phyloP scores from a whole-genome alignment of 2,888 invertebrate genomes.

The Luperina nickerlii region DNA sequence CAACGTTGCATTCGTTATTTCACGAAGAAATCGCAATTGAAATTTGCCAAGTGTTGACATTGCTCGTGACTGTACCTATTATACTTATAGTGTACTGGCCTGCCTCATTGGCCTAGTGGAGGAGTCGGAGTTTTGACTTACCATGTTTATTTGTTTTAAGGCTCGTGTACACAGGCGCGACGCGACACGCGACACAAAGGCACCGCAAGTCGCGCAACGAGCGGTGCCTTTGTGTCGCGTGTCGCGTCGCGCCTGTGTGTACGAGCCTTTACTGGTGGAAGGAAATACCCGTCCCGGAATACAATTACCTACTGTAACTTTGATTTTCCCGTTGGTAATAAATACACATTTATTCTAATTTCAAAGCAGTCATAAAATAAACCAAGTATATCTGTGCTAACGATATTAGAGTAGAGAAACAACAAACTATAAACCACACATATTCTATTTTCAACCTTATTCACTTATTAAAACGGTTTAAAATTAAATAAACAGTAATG shows the following conservation, averaged over 20 bases:
- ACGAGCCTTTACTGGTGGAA: neutral
- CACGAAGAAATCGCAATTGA: no score
- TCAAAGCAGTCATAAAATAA: constrained; percentile 2
- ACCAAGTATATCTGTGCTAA: constrained; percentile 25
- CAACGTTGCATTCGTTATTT: no score
- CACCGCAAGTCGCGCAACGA: no score
- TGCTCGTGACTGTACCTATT: neutral
- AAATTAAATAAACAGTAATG: constrained; percentile 22
- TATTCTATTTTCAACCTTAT: constrained; percentile 28
- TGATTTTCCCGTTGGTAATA: constrained; percentile 11
- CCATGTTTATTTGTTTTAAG: neutral
- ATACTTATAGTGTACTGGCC: neutral
- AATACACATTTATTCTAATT: neutral
- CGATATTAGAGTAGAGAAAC: constrained; percentile 11
- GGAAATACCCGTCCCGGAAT: constrained; percentile 13
- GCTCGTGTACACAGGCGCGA: no score
- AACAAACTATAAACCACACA: neutral
- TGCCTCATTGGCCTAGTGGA: neutral
- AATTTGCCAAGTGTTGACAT: no score
- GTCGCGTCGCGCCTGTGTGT: no score
- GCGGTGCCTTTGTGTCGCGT: no score
- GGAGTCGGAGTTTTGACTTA: neutral
- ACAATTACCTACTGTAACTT: constrained; percentile 27
- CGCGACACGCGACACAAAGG: no score
- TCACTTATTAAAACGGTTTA: neutral